phyloP scores from a whole-genome alignment of 2,797 vertebrate genomes.

The Cetoscarus ocellatus region DNA sequence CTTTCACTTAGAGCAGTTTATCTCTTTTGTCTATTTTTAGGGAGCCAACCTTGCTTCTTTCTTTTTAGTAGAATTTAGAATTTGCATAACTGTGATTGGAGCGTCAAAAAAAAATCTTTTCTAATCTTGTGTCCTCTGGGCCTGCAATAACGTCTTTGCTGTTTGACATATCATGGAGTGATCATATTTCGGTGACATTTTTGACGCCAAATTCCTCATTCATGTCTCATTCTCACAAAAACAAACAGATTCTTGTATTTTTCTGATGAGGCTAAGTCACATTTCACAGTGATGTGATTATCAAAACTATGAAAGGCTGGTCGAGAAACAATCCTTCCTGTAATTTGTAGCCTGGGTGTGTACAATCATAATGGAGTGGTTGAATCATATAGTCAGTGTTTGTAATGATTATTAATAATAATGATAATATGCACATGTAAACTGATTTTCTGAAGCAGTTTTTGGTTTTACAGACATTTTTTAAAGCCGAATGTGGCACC shows the following conservation, averaged over 20 bases:
- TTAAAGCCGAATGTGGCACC: conserved; percentile 68
- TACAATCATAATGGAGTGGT: conserved; percentile 64
- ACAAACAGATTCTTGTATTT: conserved; percentile 38
- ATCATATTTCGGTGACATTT: conserved; percentile 62
- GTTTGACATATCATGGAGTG: conserved; percentile 68
- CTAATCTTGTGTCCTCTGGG: conserved; percentile 65
- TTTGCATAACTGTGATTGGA: conserved; percentile 69
- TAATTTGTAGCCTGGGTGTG: conserved; percentile 52
- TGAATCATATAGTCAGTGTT: conserved; percentile 71
- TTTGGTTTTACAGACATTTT: conserved; percentile 66
- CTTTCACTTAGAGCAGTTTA: conserved; percentile 71
- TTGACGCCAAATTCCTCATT: conserved; percentile 56
- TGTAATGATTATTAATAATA: conserved; percentile 66
- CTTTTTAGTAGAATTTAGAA: conserved; percentile 70
- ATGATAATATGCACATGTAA: conserved; percentile 61
- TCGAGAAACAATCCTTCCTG: conserved; percentile 34
- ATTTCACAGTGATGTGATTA: conserved; percentile 57
- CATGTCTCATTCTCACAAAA: conserved; percentile 37
- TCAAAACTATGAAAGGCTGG: conserved; percentile 29
- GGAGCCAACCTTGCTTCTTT: conserved; percentile 58
- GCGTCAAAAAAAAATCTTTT: conserved; percentile 51
- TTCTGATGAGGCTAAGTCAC: conserved; percentile 59
- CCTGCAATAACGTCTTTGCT: conserved; percentile 73
- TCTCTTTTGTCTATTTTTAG: conserved; percentile 80
- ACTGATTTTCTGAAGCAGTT: conserved; percentile 64